These are phyloP conservation scores for Muscicapa striata DNA, from an alignment of 2,797 vertebrate species.

Conservation along the genomic window DNA sequence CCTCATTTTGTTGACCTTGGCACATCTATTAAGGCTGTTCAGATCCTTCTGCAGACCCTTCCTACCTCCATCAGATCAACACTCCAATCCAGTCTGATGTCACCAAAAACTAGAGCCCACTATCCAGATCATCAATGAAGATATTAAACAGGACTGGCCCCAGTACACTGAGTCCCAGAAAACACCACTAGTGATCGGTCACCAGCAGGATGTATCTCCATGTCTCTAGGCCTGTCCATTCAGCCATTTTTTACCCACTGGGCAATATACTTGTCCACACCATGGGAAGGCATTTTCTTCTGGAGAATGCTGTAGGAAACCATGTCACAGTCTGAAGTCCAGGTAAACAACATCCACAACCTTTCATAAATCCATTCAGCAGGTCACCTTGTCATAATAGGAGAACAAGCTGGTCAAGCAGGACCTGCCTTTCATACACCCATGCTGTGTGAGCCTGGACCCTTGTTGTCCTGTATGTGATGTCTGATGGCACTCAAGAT, in stretches of 20 bases:
- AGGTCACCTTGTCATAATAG: neutral
- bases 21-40: neutral
- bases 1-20: neutral
- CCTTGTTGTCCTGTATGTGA: neutral
- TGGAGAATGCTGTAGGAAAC: neutral
- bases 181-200: neutral
- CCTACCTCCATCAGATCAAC: neutral
- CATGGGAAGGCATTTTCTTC: neutral
- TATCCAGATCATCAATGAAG: neutral
- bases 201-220: neutral
- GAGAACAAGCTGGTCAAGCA: neutral
- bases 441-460: neutral
- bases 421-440: neutral
- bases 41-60: neutral
- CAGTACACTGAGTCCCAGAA: neutral
- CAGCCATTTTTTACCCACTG: neutral
- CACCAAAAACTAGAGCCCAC: neutral
- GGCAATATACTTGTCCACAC: neutral
- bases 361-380: neutral
- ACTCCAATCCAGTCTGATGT: neutral
- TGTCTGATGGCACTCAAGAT: neutral
- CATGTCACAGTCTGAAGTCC: neutral
- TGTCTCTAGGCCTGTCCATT: neutral
- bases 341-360: no score
- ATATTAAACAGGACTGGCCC: neutral